These are phyloP conservation scores for Drosophila fulvimacula DNA, from an alignment of 2,888 invertebrate genomes.

Conservation along the genomic window DNA sequence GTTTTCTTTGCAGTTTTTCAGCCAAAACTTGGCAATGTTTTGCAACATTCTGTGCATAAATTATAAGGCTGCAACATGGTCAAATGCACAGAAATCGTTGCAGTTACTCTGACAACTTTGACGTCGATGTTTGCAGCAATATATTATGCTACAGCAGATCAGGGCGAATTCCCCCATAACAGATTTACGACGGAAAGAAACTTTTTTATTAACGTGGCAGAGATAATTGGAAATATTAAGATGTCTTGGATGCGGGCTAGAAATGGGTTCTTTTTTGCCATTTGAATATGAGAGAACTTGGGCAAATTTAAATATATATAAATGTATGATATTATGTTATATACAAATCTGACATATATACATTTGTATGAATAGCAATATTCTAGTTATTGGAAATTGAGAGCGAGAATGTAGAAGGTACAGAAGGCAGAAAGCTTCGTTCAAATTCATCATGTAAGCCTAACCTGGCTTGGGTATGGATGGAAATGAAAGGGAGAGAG, in stretches of 20 bases:
- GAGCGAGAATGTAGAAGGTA: not conserved
- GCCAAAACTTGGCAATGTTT: conserved; percentile 72
- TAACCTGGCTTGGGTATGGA: not conserved
- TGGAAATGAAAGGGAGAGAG: not conserved
- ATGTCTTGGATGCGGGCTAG: not conserved
- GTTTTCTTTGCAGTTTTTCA: conserved; percentile 61
- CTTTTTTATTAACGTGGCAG: not conserved
- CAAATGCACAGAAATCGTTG: conserved; percentile 44
- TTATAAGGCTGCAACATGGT: conserved; percentile 61
- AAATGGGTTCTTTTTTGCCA: not conserved
- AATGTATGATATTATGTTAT: too few relatives aligned
- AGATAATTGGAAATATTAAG: conserved; percentile 8
- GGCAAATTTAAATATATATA: not conserved
- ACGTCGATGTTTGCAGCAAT: conserved; percentile 15
- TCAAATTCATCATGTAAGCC: not conserved
- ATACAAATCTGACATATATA: not conserved
- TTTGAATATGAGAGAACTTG: not conserved
- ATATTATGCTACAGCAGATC: conserved; percentile 25
- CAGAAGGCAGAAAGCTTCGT: not conserved
- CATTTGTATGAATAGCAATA: not conserved
- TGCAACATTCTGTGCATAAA: conserved; percentile 74
- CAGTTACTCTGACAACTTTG: conserved; percentile 36
- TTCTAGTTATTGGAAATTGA: not conserved
- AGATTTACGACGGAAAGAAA: conserved; percentile 4
- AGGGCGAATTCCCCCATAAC: not conserved